These are phyloP conservation scores for Furcifer pardalis DNA, from an alignment of 2,797 vertebrate genomes.

Conservation along the genomic window DNA sequence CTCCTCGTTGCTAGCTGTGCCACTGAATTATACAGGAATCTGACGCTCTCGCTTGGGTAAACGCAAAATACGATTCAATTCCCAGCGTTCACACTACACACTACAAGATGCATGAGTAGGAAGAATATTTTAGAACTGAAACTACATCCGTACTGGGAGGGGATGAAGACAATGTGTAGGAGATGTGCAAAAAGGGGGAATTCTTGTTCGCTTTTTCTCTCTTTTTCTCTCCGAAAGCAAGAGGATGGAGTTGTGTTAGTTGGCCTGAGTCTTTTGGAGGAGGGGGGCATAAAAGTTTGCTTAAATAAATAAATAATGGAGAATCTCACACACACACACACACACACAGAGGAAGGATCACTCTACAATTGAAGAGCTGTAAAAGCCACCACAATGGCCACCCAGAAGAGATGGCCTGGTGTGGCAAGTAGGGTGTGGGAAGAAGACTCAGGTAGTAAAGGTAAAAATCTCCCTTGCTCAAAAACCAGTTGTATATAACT, in stretches of 20 bases:
- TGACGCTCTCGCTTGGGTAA: conserved; percentile 78
- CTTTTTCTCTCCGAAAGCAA: background rate
- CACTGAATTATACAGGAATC: conserved; percentile 87
- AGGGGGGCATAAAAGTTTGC: too few species aligned
- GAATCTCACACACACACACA: background rate
- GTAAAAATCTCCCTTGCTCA: too few species aligned
- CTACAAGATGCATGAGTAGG: conserved; percentile 65
- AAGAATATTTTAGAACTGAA: conserved; percentile 73
- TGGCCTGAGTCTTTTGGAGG: too few species aligned
- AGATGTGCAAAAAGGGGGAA: conserved; percentile 34
- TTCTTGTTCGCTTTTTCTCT: background rate
- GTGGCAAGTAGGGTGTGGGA: too few species aligned
- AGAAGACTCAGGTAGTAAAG: too few species aligned
- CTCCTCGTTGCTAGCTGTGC: conserved; percentile 74
- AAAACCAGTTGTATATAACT: too few species aligned
- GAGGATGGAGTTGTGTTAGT: too few species aligned
- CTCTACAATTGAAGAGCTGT: too few species aligned
- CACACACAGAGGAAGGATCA: too few species aligned
- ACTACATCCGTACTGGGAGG: conserved; percentile 61
- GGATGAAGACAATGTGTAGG: conserved; percentile 54
- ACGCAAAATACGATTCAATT: conserved; percentile 79
- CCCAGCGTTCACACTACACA: conserved; percentile 68
- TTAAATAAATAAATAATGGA: too few species aligned
- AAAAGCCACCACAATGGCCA: too few species aligned
- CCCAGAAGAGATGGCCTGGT: too few species aligned